phyloP scores from a whole-genome alignment of 2,888 invertebrate genomes.

The Melanophora roralis region DNA sequence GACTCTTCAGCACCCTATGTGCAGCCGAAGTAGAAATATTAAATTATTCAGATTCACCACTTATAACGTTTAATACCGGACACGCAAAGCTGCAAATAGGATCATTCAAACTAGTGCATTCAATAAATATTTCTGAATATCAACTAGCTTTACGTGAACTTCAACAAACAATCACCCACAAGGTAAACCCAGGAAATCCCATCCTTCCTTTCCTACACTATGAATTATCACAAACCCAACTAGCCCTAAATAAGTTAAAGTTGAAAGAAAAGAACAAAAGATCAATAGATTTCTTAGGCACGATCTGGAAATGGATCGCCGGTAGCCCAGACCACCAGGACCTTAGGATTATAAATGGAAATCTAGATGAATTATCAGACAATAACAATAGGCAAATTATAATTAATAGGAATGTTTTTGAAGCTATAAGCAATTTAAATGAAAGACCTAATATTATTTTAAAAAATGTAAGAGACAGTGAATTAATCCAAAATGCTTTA shows the following conservation, averaged over 20 bases:
- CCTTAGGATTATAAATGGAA: slow-evolving; percentile 8
- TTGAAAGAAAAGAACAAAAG: background rate
- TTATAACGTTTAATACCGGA: too few relatives aligned
- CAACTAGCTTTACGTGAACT: too few relatives aligned
- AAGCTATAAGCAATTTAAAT: slow-evolving; percentile 9
- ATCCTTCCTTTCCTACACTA: too few relatives aligned
- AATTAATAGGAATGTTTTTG: background rate
- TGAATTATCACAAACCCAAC: background rate
- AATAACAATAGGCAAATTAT: background rate
- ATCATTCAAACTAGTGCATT: too few relatives aligned
- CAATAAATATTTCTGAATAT: too few relatives aligned
- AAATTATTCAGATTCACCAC: too few relatives aligned
- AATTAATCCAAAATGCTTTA: background rate
- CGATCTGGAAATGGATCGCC: slow-evolving; percentile 1
- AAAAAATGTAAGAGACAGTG: background rate
- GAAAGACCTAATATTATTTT: background rate
- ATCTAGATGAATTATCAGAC: background rate
- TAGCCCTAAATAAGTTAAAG: background rate
- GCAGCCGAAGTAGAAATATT: too few relatives aligned
- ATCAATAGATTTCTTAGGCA: slow-evolving; percentile 6
- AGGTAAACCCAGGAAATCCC: too few relatives aligned
- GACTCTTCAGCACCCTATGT: too few relatives aligned
- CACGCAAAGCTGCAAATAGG: too few relatives aligned
- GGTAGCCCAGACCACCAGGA: slow-evolving; percentile 1
- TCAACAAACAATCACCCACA: too few relatives aligned